These are phyloP conservation scores for Laticauda laticaudata DNA, from an alignment of 2,113 vertebrate genomes.

Conservation along the genomic window DNA sequence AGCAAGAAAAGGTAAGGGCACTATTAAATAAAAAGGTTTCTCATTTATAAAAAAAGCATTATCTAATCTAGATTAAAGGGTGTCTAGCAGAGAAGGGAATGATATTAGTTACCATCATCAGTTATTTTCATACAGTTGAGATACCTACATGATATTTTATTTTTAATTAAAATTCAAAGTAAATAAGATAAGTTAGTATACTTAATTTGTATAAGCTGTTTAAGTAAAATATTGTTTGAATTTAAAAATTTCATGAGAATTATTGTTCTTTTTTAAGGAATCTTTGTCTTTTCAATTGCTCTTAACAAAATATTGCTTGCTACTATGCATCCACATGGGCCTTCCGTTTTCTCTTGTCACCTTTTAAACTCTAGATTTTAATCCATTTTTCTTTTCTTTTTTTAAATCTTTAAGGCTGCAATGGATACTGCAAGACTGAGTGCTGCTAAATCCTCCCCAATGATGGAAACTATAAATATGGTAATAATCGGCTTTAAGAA, in stretches of 20 bases:
- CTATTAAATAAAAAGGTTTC: background rate
- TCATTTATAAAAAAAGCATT: background rate
- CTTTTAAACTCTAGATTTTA: background rate
- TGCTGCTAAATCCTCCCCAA: slow-evolving; percentile 95
- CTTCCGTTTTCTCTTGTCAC: background rate
- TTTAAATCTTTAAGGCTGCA: slow-evolving; percentile 72
- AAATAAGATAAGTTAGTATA: background rate
- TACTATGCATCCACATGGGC: background rate
- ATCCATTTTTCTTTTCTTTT: background rate
- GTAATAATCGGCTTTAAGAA: slow-evolving; percentile 66
- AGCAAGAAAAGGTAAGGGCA: slow-evolving; percentile 92
- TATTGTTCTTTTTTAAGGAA: background rate
- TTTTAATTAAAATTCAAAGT: background rate
- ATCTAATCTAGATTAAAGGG: background rate
- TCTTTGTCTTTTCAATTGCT: background rate
- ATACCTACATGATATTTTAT: background rate
- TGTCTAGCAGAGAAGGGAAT: background rate
- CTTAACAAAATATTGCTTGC: background rate
- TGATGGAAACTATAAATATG: slow-evolving; percentile 99
- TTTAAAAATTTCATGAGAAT: background rate
- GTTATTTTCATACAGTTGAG: background rate
- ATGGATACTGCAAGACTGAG: slow-evolving; percentile 95
- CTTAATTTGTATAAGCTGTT: background rate
- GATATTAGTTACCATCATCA: background rate
- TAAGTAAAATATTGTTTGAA: background rate